Percentiles rank a stretch among this genome's conserved stretches.
Conservation (phyloP, 2,888 invertebrate genomes). For the Pheosia gnoma region DNA sequence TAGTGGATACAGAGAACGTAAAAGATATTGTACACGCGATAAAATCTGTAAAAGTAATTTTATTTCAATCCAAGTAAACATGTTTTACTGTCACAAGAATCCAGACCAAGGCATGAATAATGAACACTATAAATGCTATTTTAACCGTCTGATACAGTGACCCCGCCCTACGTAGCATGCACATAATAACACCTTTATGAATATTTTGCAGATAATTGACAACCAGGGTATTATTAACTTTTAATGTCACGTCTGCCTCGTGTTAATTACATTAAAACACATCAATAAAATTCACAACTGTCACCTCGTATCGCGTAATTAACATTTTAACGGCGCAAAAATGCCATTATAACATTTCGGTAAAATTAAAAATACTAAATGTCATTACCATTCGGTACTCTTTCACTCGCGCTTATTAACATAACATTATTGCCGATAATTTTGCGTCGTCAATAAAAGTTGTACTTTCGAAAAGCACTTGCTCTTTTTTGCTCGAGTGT, state of each 20-base stretch:
- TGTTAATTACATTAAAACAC: background rate
- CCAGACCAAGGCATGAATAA: no score
- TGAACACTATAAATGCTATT: background rate
- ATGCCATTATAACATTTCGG: constrained; percentile 27
- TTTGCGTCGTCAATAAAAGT: constrained; percentile 43
- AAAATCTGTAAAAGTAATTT: no score
- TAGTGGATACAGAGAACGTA: no score
- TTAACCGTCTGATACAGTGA: background rate
- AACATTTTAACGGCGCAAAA: constrained; percentile 2
- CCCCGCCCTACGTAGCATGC: background rate
- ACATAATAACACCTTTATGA: background rate
- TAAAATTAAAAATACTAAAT: constrained; percentile 19
- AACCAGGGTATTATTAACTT: background rate
- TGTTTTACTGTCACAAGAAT: no score
- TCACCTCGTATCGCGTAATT: constrained; percentile 3
- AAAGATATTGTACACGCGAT: no score
- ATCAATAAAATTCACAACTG: constrained; percentile 4
- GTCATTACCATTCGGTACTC: constrained; percentile 24
- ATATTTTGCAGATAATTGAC: background rate
- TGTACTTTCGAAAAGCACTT: constrained; percentile 34
- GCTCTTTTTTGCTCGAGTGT: constrained; percentile 48
- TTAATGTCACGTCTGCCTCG: background rate
- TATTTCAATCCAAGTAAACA: no score
- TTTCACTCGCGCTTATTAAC: constrained; percentile 29
- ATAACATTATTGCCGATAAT: constrained; percentile 40